Percentiles rank a stretch among this genome's conserved stretches.
phyloP scores from a whole-genome alignment of 2,888 invertebrate genomes.

The Noctua fimbriata region DNA sequence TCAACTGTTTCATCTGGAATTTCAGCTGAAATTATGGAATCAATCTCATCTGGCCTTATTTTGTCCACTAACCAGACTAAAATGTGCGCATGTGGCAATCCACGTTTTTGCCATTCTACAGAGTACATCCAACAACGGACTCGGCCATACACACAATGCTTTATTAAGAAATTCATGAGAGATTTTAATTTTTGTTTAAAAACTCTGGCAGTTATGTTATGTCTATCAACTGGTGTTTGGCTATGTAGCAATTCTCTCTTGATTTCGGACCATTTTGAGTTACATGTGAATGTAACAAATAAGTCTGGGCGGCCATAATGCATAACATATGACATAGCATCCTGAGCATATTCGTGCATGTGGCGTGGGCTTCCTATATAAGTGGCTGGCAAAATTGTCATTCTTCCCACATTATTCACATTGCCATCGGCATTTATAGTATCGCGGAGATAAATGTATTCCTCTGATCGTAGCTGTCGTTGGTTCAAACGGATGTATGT shows the following conservation, averaged over 20 bases:
- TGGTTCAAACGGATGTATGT: background rate
- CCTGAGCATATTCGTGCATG: background rate
- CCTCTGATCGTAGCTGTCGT: background rate
- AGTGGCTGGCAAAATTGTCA: background rate
- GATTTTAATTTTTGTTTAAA: slow-evolving; percentile 3
- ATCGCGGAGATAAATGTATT: background rate
- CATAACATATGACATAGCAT: background rate
- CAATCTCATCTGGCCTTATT: slow-evolving; percentile 7
- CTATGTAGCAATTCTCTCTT: background rate
- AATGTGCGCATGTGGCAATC: slow-evolving; percentile 4
- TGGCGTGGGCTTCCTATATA: background rate
- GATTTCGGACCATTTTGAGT: background rate
- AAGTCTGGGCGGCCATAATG: background rate
- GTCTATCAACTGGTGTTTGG: background rate
- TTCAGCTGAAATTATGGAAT: slow-evolving; percentile 11
- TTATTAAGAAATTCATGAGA: background rate
- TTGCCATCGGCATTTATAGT: background rate
- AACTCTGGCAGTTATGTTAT: background rate
- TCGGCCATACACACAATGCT: background rate
- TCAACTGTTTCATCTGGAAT: background rate
- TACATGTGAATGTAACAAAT: slow-evolving; percentile 6
- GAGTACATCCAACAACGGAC: slow-evolving; percentile 6
- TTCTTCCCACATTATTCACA: background rate
- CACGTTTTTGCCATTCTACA: slow-evolving; percentile 19
- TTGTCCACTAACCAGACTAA: slow-evolving; percentile 10